Conservation (phyloP, 2,797 vertebrate species). For the Hafferia zeledoni region DNA sequence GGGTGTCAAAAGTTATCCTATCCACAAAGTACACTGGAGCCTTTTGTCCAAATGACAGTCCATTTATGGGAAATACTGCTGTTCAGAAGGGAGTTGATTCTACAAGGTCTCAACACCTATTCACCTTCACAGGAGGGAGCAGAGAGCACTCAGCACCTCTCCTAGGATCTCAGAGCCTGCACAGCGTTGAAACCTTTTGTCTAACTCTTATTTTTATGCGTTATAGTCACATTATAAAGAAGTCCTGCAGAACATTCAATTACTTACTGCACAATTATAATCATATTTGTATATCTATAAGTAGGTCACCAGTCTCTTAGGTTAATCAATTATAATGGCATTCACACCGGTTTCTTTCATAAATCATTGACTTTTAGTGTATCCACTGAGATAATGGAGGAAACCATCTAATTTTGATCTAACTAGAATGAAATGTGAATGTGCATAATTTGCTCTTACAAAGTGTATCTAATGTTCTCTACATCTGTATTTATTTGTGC, state of each 20-base stretch:
- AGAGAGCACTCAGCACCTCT: neutral
- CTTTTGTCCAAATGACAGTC: neutral
- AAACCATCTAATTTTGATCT: conserved; percentile 66
- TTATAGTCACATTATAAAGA: conserved; percentile 33
- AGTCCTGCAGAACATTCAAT: conserved; percentile 62
- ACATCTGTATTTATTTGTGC: conserved; percentile 56
- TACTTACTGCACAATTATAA: conserved; percentile 66
- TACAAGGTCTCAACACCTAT: neutral
- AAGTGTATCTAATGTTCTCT: conserved; percentile 58
- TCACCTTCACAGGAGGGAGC: neutral
- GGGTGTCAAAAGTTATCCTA: neutral
- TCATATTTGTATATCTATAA: conserved; percentile 63
- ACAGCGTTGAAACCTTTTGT: neutral
- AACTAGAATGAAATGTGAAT: conserved; percentile 60
- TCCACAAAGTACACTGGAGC: neutral
- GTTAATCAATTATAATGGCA: conserved; percentile 70
- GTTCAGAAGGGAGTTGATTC: neutral
- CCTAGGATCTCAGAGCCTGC: neutral
- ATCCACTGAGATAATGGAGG: conserved; percentile 66
- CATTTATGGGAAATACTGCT: neutral
- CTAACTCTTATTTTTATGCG: conserved; percentile 14
- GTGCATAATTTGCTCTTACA: conserved; percentile 41
- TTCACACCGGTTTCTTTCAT: conserved; percentile 57
- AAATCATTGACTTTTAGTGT: conserved; percentile 69
- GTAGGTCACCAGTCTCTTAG: conserved; percentile 57